These are phyloP conservation scores for Staurois parvus DNA, from an alignment of 2,797 vertebrate species.

Conservation along the genomic window DNA sequence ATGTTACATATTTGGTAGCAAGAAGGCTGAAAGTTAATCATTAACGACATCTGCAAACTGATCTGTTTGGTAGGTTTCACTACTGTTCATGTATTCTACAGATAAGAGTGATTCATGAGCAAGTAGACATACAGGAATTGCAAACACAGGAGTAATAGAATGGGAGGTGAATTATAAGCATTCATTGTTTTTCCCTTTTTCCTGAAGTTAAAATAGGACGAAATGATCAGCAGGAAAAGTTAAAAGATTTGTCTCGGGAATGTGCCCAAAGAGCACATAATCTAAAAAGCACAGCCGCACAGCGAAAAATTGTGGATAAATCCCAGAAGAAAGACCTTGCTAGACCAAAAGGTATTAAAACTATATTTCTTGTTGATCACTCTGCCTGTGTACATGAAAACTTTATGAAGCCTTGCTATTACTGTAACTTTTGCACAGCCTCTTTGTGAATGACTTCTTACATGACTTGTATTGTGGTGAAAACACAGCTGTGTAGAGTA, in stretches of 20 bases:
- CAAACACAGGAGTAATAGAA: background rate
- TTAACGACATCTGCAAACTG: too few relatives aligned
- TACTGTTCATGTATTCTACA: too few relatives aligned
- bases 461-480: background rate
- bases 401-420: too few relatives aligned
- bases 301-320: constrained; percentile 82
- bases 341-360: constrained; percentile 73
- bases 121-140: too few relatives aligned
- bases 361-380: background rate
- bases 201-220: constrained; percentile 81
- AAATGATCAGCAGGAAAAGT: constrained; percentile 80
- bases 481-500: background rate
- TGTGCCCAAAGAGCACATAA: constrained; percentile 84
- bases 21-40: too few relatives aligned
- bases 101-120: too few relatives aligned
- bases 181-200: background rate
- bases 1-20: too few relatives aligned
- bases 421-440: too few relatives aligned
- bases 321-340: constrained; percentile 77
- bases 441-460: too few relatives aligned
- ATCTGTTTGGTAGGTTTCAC: too few relatives aligned
- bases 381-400: background rate
- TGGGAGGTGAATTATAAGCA: background rate
- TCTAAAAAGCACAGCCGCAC: constrained; percentile 75
- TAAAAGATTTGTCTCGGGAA: constrained; percentile 88